These are phyloP conservation scores for Paguma larvata DNA, from an alignment of 2,797 vertebrate species.

Conservation along the genomic window DNA sequence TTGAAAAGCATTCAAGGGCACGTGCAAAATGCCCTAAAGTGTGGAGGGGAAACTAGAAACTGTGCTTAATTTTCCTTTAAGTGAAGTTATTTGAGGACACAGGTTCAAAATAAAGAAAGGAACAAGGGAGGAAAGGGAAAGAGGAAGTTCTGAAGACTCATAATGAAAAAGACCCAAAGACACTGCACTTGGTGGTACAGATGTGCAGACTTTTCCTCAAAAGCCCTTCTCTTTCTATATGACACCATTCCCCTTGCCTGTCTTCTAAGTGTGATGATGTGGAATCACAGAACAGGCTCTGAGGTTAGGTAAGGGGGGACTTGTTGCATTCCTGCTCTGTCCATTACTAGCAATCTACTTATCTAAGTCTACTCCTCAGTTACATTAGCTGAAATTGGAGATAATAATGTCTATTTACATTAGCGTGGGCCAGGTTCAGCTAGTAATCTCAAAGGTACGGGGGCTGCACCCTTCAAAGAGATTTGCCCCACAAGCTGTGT, in stretches of 20 bases:
- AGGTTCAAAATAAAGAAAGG: constrained; percentile 46
- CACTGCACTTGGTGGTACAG: not conserved
- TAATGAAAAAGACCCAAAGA: constrained; percentile 3
- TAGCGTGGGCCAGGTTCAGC: not conserved
- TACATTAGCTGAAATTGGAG: not conserved
- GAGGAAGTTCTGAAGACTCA: not conserved
- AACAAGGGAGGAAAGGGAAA: not conserved
- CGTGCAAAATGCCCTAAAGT: constrained; percentile 27
- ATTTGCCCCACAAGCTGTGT: not conserved
- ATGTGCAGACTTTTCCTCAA: not conserved
- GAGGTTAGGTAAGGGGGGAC: not conserved
- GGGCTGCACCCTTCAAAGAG: too few relatives aligned
- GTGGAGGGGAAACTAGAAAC: constrained; percentile 6
- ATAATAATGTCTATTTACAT: not conserved
- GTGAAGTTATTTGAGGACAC: constrained; percentile 34
- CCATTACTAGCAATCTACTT: not conserved
- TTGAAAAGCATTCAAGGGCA: constrained; percentile 73
- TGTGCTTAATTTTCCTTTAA: constrained; percentile 21
- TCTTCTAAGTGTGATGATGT: not conserved
- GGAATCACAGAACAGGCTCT: not conserved
- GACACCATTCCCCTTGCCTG: not conserved
- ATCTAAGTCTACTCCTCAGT: not conserved
- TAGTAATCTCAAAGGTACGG: not conserved
- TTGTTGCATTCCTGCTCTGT: not conserved
- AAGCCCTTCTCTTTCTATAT: not conserved